These are phyloP conservation scores for Sceloporus tristichus DNA, from an alignment of 2,113 vertebrate genomes.

Conservation along the genomic window DNA sequence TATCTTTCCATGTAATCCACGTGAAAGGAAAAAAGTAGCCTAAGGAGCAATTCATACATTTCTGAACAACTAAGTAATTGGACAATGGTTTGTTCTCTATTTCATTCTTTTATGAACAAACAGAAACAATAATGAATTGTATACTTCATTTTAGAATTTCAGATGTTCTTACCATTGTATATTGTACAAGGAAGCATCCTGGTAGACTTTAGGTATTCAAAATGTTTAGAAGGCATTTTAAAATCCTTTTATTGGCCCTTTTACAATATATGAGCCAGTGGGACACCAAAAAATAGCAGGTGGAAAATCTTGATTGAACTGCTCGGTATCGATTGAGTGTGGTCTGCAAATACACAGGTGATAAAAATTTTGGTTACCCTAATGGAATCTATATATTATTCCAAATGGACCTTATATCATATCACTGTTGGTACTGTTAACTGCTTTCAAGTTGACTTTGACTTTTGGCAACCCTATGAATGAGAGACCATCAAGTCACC, in stretches of 20 bases:
- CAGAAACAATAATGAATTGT: background rate
- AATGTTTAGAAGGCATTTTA: background rate
- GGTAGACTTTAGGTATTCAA: background rate
- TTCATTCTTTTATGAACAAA: background rate
- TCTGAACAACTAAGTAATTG: background rate
- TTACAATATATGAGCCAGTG: background rate
- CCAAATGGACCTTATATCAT: no score
- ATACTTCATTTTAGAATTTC: background rate
- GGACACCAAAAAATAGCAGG: background rate
- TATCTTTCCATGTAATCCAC: background rate
- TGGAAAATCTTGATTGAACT: background rate
- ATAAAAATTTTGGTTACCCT: no score
- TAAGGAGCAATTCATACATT: background rate
- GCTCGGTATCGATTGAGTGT: background rate
- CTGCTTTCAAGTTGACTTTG: no score
- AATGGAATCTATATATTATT: no score
- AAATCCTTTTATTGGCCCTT: background rate
- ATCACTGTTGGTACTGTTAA: no score
- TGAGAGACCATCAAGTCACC: no score
- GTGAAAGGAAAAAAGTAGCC: background rate
- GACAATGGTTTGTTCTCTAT: background rate
- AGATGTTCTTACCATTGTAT: background rate
- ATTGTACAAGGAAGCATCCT: background rate
- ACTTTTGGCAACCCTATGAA: no score
- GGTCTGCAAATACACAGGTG: background rate